A percentile compares a stretch with the other conserved stretches of the same genome.
Evolutionary conservation across 2,113 vertebrate species (phyloP).

Genomic region (Psittacula cyanocephala): DNA sequence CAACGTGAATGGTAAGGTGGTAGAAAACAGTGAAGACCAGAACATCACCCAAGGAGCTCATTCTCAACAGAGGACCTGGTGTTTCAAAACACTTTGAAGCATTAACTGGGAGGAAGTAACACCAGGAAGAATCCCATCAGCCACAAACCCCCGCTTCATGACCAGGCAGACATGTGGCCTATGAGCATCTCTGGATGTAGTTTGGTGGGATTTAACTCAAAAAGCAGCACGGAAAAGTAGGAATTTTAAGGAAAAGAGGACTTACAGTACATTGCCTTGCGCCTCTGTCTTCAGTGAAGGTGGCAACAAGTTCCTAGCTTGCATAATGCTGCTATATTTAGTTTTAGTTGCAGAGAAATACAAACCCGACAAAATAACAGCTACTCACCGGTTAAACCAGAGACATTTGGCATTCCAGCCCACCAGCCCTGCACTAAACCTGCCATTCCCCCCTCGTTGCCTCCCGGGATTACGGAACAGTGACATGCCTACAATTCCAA

Average conservation of each 20-base stretch:
- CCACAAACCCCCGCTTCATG: not conserved
- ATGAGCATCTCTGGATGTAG: not conserved
- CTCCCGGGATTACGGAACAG: not conserved
- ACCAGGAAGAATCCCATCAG: conserved; percentile 15
- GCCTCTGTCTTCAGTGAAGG: not conserved
- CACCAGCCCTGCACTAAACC: not conserved
- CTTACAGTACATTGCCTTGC: not conserved
- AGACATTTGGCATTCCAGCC: not conserved
- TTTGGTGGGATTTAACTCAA: not conserved
- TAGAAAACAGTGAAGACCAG: not conserved
- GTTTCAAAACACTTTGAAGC: not conserved
- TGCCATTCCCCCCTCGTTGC: not conserved
- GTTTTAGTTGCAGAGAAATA: not conserved
- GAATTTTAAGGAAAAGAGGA: not conserved
- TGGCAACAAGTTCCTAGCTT: not conserved
- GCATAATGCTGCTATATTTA: conserved; percentile 25
- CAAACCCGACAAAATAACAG: not conserved
- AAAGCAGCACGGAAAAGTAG: conserved; percentile 1
- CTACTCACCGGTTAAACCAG: not conserved
- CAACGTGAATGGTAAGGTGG: not conserved
- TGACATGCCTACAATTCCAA: not conserved
- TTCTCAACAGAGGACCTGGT: not conserved
- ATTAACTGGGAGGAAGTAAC: not conserved
- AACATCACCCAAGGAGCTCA: not conserved
- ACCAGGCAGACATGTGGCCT: not conserved